Percentiles rank a stretch among this genome's conserved stretches.
Conservation (phyloP, 2,797 vertebrate species). For the Macropus fuliginosus region DNA sequence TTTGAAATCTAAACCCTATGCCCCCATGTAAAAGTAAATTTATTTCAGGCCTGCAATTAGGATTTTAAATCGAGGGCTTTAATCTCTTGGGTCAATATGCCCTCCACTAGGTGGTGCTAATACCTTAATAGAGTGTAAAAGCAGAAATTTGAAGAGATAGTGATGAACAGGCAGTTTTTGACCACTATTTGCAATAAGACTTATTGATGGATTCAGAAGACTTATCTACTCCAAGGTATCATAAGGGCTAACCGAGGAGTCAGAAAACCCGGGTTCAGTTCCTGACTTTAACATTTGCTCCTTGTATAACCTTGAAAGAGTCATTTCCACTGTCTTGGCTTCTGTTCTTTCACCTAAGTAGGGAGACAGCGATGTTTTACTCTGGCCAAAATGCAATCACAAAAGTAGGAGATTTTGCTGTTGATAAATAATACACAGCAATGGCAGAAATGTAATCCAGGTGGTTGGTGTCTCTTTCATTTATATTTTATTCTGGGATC, state of each 20-base stretch:
- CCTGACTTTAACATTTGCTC: not conserved
- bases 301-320: not conserved
- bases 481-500: not conserved
- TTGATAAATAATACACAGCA: not conserved
- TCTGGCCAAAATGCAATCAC: not conserved
- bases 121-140: conserved; percentile 55
- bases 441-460: not conserved
- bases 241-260: not conserved
- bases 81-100: not conserved
- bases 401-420: not conserved
- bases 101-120: conserved; percentile 76
- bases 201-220: not conserved
- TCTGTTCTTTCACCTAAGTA: not conserved
- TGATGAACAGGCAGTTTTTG: conserved; percentile 25
- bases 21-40: not conserved
- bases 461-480: not conserved
- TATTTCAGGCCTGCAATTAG: not conserved
- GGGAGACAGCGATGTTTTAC: not conserved
- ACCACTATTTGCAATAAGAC: conserved; percentile 19
- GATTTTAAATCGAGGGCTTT: not conserved
- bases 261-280: not conserved
- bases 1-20: not conserved
- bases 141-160: not conserved
- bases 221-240: not conserved
- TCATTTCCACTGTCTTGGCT: not conserved